Percentiles rank a stretch among this genome's conserved stretches.
Evolutionary conservation across 2,113 vertebrate species (phyloP).

Genomic region (Puntigrus tetrazona): DNA sequence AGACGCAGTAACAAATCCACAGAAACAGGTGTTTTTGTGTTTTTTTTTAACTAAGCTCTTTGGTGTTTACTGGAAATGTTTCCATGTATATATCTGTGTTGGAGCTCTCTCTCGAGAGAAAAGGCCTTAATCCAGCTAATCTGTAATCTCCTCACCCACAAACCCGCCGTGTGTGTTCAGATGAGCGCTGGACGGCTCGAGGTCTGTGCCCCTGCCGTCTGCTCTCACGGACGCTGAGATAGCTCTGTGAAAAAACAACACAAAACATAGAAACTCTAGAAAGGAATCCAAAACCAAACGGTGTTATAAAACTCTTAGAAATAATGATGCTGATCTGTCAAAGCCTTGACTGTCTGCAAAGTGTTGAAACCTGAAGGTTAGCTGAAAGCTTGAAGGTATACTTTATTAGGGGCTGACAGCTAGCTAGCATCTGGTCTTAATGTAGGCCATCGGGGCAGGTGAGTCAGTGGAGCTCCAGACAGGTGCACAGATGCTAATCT

Average conservation of each 20-base stretch:
- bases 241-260: slow-evolving; percentile 66
- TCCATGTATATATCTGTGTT: slow-evolving; percentile 4
- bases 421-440: slow-evolving; percentile 50
- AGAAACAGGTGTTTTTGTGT: neutral
- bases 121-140: slow-evolving; percentile 51
- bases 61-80: neutral
- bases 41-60: neutral
- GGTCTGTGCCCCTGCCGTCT: slow-evolving; percentile 49
- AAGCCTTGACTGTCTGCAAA: neutral
- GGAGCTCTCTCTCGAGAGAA: slow-evolving; percentile 22
- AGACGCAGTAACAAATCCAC: neutral
- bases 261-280: slow-evolving; percentile 45
- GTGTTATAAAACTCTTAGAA: neutral
- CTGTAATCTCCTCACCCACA: slow-evolving; percentile 53
- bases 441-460: slow-evolving; percentile 22
- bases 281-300: neutral
- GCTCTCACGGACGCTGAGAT: slow-evolving; percentile 54
- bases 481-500: slow-evolving; percentile 42
- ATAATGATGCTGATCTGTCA: neutral
- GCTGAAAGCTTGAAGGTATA: neutral
- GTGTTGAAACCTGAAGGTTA: neutral
- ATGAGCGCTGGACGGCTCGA: slow-evolving; percentile 69
- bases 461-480: slow-evolving; percentile 7
- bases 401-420: neutral
- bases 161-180: slow-evolving; percentile 71